Evolutionary conservation across 2,113 vertebrate species (phyloP), one percentile per base, ranked within the genome.

Genomic region (Scatophagus argus): DNA sequence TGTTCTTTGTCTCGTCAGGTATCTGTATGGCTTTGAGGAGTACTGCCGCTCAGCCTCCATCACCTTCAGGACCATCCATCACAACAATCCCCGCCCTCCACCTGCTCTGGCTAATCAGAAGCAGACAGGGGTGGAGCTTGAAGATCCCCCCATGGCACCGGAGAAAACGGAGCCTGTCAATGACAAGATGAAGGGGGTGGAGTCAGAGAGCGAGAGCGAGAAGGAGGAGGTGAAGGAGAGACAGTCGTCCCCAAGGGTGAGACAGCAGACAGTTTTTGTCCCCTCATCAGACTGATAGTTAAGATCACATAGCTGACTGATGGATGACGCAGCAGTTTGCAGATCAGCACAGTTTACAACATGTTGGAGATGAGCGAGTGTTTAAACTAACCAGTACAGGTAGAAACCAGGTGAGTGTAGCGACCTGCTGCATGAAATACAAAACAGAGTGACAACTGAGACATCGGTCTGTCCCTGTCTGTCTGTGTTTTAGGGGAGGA

Each of bases 1-100:
- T 56, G 29, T 36, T 0, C 0, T 44, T 23, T 11, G 46, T 67
- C 43, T 82, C 1, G 0, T 0, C 80, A 99, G 98, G 93, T 99
- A 99, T 92, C 96, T 99, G 84, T 99, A 97, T 88, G 98, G 98
- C 70, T 99, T 99, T 55, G 98, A 99, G 90, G 97, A 99, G 83
- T 99, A 98, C 89, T 99, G 97, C 89, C 96, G 97, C 61, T 98
- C 98, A 9, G 97, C 97, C 88, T 93, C 93, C 89, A 99, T 99
- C 95, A 95, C 96, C 72, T 99, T 99, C 82, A 96, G 98, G 91
- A 99, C 97, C 74, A 95, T 99, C 93, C 98, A 99, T 67, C 97
- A 99, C 90, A 98, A 98, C 93, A 95, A 99, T 62, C 96, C 85
- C 93, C 96, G 72, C 93, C 95, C 79, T 91, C 94, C 93, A 49